Conservation (phyloP, 2,888 invertebrate species). For the Elegia similella region DNA sequence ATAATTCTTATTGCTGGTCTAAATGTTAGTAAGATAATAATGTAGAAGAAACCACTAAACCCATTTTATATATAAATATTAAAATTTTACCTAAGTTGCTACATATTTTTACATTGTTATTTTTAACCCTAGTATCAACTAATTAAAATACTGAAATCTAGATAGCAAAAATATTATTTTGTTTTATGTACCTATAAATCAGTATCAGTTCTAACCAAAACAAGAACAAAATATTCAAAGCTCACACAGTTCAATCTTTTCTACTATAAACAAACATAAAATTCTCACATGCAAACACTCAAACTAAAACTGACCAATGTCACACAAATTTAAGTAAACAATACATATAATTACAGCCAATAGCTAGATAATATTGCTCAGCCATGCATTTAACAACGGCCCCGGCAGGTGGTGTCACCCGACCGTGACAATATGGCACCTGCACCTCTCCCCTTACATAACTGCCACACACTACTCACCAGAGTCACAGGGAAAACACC, state of each 20-base stretch:
- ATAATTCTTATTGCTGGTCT: too few species aligned
- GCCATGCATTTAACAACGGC: constrained; percentile 52
- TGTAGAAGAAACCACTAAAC: too few species aligned
- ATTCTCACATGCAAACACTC: neutral
- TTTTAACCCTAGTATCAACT: too few species aligned
- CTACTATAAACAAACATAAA: neutral
- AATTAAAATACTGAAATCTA: too few species aligned
- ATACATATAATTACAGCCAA: constrained; percentile 29
- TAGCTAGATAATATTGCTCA: constrained; percentile 45
- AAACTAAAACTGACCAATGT: neutral
- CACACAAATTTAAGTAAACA: constrained; percentile 18
- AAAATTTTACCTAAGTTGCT: too few species aligned
- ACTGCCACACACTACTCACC: constrained; percentile 41
- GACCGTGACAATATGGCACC: constrained; percentile 62
- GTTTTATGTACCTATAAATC: neutral
- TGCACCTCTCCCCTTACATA: constrained; percentile 59
- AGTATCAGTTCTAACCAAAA: neutral
- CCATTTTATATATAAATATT: too few species aligned
- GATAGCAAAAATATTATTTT: too few species aligned
- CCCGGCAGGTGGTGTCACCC: constrained; percentile 67
- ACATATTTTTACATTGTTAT: too few species aligned
- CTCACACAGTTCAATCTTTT: neutral
- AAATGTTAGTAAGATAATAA: too few species aligned
- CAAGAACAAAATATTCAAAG: neutral
- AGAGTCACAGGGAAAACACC: constrained; percentile 42